Evolutionary conservation across 2,113 vertebrate genomes (phyloP), one percentile per base, ranked within the genome.

Genomic region (Alosa alosa): DNA sequence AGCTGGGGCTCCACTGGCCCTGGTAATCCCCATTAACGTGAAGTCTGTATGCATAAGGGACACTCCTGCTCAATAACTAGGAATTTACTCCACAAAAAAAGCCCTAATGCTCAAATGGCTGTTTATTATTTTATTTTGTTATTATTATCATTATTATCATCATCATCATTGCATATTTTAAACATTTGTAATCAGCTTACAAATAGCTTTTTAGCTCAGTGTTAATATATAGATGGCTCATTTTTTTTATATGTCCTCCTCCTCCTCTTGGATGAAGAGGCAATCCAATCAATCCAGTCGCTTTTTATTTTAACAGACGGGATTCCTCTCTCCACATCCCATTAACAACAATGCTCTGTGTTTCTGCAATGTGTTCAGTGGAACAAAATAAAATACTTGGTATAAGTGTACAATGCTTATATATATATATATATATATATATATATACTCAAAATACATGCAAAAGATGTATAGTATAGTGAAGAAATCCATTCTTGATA

Each of bases 131-230:
- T 85, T 68, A 68, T 68, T 68, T 68, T 60, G 55, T 25, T 68
- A 31, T 68, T 68, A 64, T 64, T 64, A 64, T 64, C 22, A 68
- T 68, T 68, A 10, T 25, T 57, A 57, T 57, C 31, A 68, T 68
- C 9, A 68, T 68, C 10, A 68, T 68, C 25, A 68, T 25, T 85
- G 89, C 90, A 91, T 91, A 90, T 89, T 39, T 89, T 84, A 85
- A 91, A 86, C 92, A 89, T 82, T 85, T 90, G 55, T 93, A 94
- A 93, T 93, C 93, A 87, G 89, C 88, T 93, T 93, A 91, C 17
- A 88, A 25, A 68, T 68, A 68, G 85, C 25, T 83, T 87, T 83
- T 49, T 60, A 41, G 41, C 31, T 72, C 72, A 87, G 3, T 75
- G 44, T 89, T 10, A 83, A 72, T 87, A 68, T 68, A 85, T 52